phyloP scores from a whole-genome alignment of 2,888 invertebrate species.

The Arrhopalites spinosus region DNA sequence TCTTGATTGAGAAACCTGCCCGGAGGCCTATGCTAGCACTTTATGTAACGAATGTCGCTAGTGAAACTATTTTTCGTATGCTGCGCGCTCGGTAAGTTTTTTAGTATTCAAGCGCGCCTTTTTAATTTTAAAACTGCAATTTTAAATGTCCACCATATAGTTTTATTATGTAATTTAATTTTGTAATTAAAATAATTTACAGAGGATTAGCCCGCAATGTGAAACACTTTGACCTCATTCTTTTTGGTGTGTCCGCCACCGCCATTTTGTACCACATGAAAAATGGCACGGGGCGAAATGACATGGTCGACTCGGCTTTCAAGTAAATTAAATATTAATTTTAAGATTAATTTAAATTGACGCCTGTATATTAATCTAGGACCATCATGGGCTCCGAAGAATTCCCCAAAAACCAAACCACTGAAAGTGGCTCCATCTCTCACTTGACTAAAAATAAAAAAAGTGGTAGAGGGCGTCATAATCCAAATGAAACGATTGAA shows the following conservation, averaged over 20 bases:
- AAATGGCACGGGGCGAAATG: conserved; percentile 48
- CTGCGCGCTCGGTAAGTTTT: conserved; percentile 58
- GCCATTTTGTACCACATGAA: conserved; percentile 55
- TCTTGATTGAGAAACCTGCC: conserved; percentile 76
- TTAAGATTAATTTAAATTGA: too few species aligned
- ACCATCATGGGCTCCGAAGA: conserved; percentile 55
- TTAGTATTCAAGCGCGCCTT: background rate
- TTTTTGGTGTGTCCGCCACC: conserved; percentile 50
- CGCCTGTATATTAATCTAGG: conserved; percentile 21
- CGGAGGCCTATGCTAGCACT: conserved; percentile 74
- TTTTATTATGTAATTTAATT: too few species aligned
- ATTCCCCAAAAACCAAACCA: conserved; percentile 39
- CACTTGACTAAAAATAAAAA: conserved; percentile 27
- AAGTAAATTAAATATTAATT: conserved; percentile 47
- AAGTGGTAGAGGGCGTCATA: conserved; percentile 29
- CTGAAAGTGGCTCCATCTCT: conserved; percentile 16
- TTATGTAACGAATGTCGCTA: conserved; percentile 82
- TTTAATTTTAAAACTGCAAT: background rate
- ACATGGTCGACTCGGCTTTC: conserved; percentile 52
- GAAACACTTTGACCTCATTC: conserved; percentile 53
- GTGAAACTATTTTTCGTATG: conserved; percentile 78
- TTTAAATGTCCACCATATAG: background rate
- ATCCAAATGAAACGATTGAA: conserved; percentile 50
- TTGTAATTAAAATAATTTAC: background rate
- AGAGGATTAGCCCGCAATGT: conserved; percentile 51